Percentiles rank a stretch among this genome's conserved stretches.
Conservation (phyloP, 2,797 vertebrate species). For the Acropternis orthonyx region DNA sequence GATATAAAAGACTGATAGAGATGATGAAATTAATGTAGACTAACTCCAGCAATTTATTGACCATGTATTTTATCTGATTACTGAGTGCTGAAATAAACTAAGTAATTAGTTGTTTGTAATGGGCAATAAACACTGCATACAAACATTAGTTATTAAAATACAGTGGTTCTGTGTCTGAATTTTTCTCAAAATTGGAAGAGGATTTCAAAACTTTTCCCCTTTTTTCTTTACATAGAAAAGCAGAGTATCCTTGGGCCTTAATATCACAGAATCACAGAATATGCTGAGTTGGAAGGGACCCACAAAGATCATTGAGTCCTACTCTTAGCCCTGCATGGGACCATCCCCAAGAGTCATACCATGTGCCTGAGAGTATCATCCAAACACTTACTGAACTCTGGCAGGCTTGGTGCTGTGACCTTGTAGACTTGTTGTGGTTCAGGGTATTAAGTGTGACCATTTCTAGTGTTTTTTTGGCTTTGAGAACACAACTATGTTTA, state of each 20-base stretch:
- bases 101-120: constrained; percentile 31
- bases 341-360: not conserved
- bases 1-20: not conserved
- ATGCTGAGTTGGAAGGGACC: not conserved
- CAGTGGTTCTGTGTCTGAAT: not conserved
- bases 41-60: constrained; percentile 34
- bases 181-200: not conserved
- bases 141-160: not conserved
- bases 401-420: not conserved
- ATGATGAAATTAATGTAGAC: constrained; percentile 5
- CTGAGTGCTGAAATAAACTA: not conserved
- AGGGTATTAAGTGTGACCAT: not conserved
- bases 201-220: not conserved
- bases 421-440: not conserved
- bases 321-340: not conserved
- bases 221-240: not conserved
- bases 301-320: not conserved
- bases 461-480: not conserved
- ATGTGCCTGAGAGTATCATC: not conserved
- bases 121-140: not conserved
- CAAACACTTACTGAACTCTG: not conserved
- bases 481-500: not conserved
- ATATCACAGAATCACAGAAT: not conserved
- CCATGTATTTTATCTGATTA: constrained; percentile 3
- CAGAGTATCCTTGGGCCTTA: not conserved